Evolutionary conservation across 1,140 invertebrate genomes (phyloP), one percentile per base, ranked within the genome.

Genomic region (Himalopsyche phryganea): DNA sequence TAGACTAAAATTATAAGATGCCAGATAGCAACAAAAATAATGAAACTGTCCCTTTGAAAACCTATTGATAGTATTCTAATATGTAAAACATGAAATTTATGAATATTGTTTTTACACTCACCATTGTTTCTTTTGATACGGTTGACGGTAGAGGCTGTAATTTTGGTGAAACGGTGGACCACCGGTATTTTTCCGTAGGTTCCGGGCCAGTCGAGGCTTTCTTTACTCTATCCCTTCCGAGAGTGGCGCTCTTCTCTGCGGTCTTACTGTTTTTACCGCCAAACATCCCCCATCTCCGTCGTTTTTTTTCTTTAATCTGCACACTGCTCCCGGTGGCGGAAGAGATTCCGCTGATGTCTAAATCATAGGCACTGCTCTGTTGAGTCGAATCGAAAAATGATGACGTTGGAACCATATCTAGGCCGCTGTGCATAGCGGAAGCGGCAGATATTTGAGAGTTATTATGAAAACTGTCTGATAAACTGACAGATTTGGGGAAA

Each of bases 121-220:
- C 86, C 84, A 89, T 80, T 57, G 85, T 84, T 74, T 89, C 86
- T 76, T 88, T 89, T 66, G 85, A 86, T 65, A 86, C 86, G 51
- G 82, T 83, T 0, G 85, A 83, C 6, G 85, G 85, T 47, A 88
- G 71, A 1, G 85, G 84, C 63, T 85, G 82, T n/a, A 81, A 77
- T 53, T 83, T 82, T 23, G 81, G 81, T 18, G 85, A 71, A 1
- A 82, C 84, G 0, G 83, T 85, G 1, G 84, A 85, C 85, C 85
- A 86, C 2, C 84, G 69, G 70, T 85, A 80, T 47, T 79, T 80
- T 56, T 81, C 79, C 18, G 73, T 66, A 52, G 79, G 70, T 23
- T 71, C 75, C 11, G 78, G 71, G 49, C 78, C 75, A 28, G 73
- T 35, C 61, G 73, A 58, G 23, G 71, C 68, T 18, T 80, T 79